Evolutionary conservation across 37 sponge, comb jelly and placozoan species (phyloP).

Genomic region (Ianthella basta): DNA sequence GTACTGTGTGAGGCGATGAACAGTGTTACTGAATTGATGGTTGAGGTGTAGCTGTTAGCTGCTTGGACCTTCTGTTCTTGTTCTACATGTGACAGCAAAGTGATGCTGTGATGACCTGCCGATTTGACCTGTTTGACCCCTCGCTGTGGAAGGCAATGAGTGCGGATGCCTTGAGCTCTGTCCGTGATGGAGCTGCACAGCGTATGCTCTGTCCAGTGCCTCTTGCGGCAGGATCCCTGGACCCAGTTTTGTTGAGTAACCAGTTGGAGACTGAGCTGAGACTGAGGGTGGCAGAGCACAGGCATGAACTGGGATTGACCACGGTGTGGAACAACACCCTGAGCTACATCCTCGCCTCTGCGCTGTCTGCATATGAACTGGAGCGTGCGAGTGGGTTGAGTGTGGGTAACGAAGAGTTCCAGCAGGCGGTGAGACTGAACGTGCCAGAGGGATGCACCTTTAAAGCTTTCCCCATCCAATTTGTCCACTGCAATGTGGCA

Average conservation of each 20-base stretch:
- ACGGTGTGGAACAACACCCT: constrained; percentile 92
- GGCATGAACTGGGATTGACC: constrained; percentile 83
- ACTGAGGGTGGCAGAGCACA: constrained; percentile 62
- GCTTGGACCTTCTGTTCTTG: not conserved
- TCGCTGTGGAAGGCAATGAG: constrained; percentile 93
- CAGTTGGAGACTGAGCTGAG: constrained; percentile 80
- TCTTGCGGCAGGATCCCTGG: constrained; percentile 34
- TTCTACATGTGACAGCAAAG: constrained; percentile 30
- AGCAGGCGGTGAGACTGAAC: constrained; percentile 79
- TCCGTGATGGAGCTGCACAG: not conserved
- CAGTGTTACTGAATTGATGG: too few relatives aligned
- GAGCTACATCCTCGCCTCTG: constrained; percentile 82
- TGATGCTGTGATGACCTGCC: constrained; percentile 62
- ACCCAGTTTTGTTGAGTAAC: constrained; percentile 52
- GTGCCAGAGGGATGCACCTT: constrained; percentile 94
- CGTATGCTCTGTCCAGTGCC: constrained; percentile 15
- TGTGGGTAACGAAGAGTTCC: constrained; percentile 91
- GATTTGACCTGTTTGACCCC: constrained; percentile 69
- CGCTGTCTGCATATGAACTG: constrained; percentile 91
- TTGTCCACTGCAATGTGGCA: constrained; percentile 68
- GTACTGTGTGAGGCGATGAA: not conserved
- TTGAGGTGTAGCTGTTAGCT: not conserved
- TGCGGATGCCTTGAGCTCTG: constrained; percentile 76
- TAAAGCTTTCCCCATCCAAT: constrained; percentile 97
- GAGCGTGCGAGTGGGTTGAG: constrained; percentile 83